A percentile compares a stretch with the other conserved stretches of the same genome.
Conservation (phyloP, 2,888 invertebrate species). For the Tiliacea citrago region DNA sequence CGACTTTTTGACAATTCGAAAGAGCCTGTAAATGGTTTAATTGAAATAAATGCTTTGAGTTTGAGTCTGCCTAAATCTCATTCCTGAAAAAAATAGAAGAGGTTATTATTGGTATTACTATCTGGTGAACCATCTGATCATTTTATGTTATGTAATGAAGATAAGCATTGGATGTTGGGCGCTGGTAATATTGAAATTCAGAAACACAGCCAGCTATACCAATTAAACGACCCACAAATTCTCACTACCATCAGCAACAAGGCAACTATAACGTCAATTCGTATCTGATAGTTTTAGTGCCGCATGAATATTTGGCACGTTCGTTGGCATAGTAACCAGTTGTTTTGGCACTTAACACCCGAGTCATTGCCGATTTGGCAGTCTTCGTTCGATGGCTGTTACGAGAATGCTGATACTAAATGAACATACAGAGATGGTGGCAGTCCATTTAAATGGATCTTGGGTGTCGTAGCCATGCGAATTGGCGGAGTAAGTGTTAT, state of each 20-base stretch:
- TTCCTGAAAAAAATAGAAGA: too few species aligned
- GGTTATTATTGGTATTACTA: too few species aligned
- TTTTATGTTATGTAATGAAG: too few species aligned
- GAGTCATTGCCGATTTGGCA: slow-evolving; percentile 82
- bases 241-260: slow-evolving; percentile 54
- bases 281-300: slow-evolving; percentile 71
- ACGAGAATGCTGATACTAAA: slow-evolving; percentile 75
- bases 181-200: not conserved
- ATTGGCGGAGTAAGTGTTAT: slow-evolving; percentile 35
- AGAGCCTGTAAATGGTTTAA: too few species aligned
- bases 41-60: too few species aligned
- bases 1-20: too few species aligned
- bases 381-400: slow-evolving; percentile 76
- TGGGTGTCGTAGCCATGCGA: slow-evolving; percentile 2
- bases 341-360: slow-evolving; percentile 77
- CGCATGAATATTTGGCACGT: slow-evolving; percentile 78
- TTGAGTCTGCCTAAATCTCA: too few species aligned
- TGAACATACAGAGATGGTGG: slow-evolving; percentile 41
- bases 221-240: slow-evolving; percentile 44
- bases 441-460: slow-evolving; percentile 30
- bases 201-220: not conserved
- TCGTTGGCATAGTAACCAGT: slow-evolving; percentile 72
- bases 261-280: slow-evolving; percentile 59
- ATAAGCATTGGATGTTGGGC: not conserved
- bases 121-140: too few species aligned